Evolutionary conservation across 2,113 vertebrate genomes (phyloP), one percentile per base, ranked within the genome.

Genomic region (Ibidorhyncha struthersii): DNA sequence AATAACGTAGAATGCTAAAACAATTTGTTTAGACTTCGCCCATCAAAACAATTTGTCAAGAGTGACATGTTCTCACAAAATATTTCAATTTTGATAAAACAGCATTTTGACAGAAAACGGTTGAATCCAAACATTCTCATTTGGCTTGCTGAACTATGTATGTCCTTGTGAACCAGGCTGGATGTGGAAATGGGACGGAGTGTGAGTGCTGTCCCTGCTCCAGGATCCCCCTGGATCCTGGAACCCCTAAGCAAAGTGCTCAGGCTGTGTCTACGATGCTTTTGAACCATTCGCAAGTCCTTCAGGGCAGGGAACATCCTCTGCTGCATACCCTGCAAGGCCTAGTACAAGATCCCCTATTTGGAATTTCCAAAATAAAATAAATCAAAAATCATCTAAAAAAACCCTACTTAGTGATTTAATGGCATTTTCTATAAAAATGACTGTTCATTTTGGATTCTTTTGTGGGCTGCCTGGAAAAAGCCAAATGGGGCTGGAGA

Each of bases 31-130:
- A 95, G 95, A 97, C 97, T 92, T 96, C 77, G 72, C 83, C 91
- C 86, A 96, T 97, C 95, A 97, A 93, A 96, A 97, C 91, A 96
- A 86, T 91, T 97, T 92, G 89, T 97, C 97, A 96, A 61, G 93
- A 50, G 83, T 89, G 94, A 94, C 94, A 96, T 22, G 53, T 87
- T 91, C 94, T 59, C 89, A 93, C 81, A 91, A 96, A 96, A 97
- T 95, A 97, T 96, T 96, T 95, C 96, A 82, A 82, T 91, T 96
- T 86, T 94, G 93, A 97, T 89, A 86, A 87, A 94, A 62, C 77
- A 82, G 89, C 84, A 82, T 96, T 93, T 94, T 94, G 95, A 97
- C 96, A 96, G 96, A 70, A 82, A 96, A 92, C 7, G 1, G 56
- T 12, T 82, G 76, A 91, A 89, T 94, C 61, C 38, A 79, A 85